Base-by-base conservation (phyloP, 1,140 invertebrate species). In the Ptiloglossa arizonensis region DNA sequence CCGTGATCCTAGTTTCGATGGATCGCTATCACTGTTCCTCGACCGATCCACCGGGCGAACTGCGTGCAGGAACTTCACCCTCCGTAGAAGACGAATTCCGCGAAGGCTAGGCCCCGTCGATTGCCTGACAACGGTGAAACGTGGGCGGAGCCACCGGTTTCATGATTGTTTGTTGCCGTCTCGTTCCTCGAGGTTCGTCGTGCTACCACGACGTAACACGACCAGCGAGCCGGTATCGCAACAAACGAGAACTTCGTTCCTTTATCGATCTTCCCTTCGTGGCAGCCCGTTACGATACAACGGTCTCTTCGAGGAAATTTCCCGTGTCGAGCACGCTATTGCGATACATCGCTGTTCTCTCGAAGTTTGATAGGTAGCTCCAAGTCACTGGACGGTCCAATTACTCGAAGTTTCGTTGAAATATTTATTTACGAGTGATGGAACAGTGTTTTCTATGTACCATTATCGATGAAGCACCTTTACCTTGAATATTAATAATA, bases 121-220 rank as follows among this genome's bases (percentile, higher is more conserved):
- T 89, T 88, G 81, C 88, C 73, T 88, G 86, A 89, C 88, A 87
- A 89, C 87, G 71, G 60, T 38, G 56, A 80, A 72, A 80, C 76
- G 79, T 87, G 88, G 88, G 88, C 87, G 88, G 88, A 87, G 85
- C 78, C 32, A 83, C 41, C 24, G 44, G 17, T 19, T 35, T 48
- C 54, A 69, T 63, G 77, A 85, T 83, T 80, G 59, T 79, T 81
- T 50, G 76, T 72, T 81, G 59, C 70, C 48, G 52, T 80, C 75
- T 66, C 44, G n/a, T 71, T 63, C 50, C 48, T 17, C 74, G 64
- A 70, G 54, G 32, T 71, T 74, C 77, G 56, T 60, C 70, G 73
- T 66, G 69, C 64, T 64, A 50, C 38, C 56, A 64, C 68, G 29
- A 64, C 24, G 50, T 64, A 82, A 76, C 67, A 64, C 71, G 22